phyloP scores from a whole-genome alignment of 2,888 invertebrate genomes.

The Megalurothrips usitatus region DNA sequence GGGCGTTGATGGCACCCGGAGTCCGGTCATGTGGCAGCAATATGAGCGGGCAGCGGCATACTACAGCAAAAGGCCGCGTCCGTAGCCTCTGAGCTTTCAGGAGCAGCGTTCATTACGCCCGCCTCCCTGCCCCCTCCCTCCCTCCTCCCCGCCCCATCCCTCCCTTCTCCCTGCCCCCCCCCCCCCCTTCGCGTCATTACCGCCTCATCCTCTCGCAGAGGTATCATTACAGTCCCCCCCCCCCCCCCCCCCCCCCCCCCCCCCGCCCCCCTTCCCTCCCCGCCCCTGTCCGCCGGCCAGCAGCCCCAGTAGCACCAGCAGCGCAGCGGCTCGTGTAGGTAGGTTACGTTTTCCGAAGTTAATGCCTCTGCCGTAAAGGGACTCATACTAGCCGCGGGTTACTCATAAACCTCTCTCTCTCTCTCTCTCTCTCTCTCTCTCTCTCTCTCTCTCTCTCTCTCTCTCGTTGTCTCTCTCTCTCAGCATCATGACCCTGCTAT shows the following conservation, averaged over 20 bases:
- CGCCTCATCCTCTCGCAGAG: neutral
- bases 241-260: neutral
- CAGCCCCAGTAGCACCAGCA: neutral
- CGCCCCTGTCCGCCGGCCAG: neutral
- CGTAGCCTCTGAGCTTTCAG: neutral
- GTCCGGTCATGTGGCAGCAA: conserved; percentile 25
- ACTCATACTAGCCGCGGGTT: conserved; percentile 10
- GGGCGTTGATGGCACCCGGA: neutral
- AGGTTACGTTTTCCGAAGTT: neutral
- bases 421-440: conserved; percentile 2
- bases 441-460: neutral
- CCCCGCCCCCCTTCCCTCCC: neutral
- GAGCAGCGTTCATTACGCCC: neutral
- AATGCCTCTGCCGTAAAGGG: conserved; percentile 9
- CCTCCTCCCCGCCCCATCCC: conserved; percentile 27
- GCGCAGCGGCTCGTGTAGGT: neutral
- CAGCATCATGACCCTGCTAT: neutral
- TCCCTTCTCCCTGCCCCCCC: conserved; percentile 27
- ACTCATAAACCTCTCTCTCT: neutral
- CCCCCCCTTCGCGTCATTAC: neutral
- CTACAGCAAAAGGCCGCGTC: too few species aligned
- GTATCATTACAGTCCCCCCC: conserved; percentile 6
- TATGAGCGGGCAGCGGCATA: neutral
- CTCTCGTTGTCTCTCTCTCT: neutral
- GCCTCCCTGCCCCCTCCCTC: conserved; percentile 27